Evolutionary conservation across 2,888 invertebrate genomes (phyloP), one percentile per base, ranked within the genome.

Genomic region (Apamea sordens): DNA sequence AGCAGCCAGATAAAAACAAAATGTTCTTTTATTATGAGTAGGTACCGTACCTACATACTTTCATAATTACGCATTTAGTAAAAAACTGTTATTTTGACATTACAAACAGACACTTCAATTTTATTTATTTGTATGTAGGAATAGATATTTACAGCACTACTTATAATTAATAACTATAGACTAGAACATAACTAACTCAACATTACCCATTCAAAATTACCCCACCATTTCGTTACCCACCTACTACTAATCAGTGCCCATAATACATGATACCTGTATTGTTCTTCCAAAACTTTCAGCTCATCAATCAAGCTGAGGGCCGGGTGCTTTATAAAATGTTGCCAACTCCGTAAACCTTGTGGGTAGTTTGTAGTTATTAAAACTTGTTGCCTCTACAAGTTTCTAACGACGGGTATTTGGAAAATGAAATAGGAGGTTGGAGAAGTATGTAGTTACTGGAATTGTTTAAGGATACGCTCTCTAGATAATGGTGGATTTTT

Each of bases 241-340:
- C 59, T 69, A 61, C 70, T 83, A 76, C 80, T 87, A 87, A 89
- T 89, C 83, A 87, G 80, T 88, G 71, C 70, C 79, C 80, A 82
- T 83, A 85, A 81, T 79, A 80, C 79, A 80, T 75, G 86, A 78
- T 80, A 84, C 85, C 82, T 86, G 84, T 85, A 85, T 87, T 89
- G 89, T 92, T 90, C 89, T 90, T 88, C 86, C 86, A 82, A 91
- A 79, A 91, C 84, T 92, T 91, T 88, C 63, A 87, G 89, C 91
- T 92, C 94, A 94, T 94, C 94, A 93, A 94, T 94, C 94, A 94
- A 90, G 85, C 86, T 82, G 90, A 90, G 75, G 84, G 53, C 87
- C 88, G 89, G 90, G 89, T 91, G 77, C 86, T 92, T 92, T 91
- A 90, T 91, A 92, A 93, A 92, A 86, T 79, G 79, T 84, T 84